Percentiles rank a stretch among this genome's conserved stretches.
Conservation (phyloP, 1,140 invertebrate species). For the Cylas formicarius region DNA sequence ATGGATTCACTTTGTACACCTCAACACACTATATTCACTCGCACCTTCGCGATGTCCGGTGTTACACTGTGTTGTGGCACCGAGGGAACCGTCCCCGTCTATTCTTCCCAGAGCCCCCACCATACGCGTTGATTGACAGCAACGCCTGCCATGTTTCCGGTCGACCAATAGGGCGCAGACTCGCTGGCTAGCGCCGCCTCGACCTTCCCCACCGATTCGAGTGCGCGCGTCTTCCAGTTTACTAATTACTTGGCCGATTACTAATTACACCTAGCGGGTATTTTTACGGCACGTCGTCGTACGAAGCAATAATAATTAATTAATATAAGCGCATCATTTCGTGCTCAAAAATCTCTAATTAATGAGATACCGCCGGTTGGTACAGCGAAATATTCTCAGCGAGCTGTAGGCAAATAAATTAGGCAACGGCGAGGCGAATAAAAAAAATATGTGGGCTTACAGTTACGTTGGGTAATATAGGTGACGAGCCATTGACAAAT, state of each 20-base stretch:
- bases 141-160: constrained; percentile 38
- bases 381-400: constrained; percentile 5
- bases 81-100: constrained; percentile 21
- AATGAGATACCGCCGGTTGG: constrained; percentile 21
- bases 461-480: too few relatives aligned
- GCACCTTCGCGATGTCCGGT: constrained; percentile 31
- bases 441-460: too few relatives aligned
- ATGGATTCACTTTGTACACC: constrained; percentile 32
- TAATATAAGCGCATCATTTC: constrained; percentile 41
- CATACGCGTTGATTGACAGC: constrained; percentile 34
- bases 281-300: constrained; percentile 37
- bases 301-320: constrained; percentile 42
- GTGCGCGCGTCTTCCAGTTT: constrained; percentile 21
- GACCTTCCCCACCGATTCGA: constrained; percentile 12
- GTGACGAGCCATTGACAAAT: too few relatives aligned
- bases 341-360: constrained; percentile 39
- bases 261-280: constrained; percentile 44
- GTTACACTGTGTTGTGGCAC: constrained; percentile 37
- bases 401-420: too few relatives aligned
- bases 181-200: constrained; percentile 14
- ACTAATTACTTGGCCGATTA: constrained; percentile 40
- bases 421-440: too few relatives aligned
- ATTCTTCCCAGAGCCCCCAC: constrained; percentile 31
- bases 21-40: constrained; percentile 26
- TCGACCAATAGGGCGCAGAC: constrained; percentile 31